Percentiles rank a stretch among this genome's conserved stretches.
phyloP scores from a whole-genome alignment of 2,797 vertebrate species.

The Hapalemur alaotrensis region DNA sequence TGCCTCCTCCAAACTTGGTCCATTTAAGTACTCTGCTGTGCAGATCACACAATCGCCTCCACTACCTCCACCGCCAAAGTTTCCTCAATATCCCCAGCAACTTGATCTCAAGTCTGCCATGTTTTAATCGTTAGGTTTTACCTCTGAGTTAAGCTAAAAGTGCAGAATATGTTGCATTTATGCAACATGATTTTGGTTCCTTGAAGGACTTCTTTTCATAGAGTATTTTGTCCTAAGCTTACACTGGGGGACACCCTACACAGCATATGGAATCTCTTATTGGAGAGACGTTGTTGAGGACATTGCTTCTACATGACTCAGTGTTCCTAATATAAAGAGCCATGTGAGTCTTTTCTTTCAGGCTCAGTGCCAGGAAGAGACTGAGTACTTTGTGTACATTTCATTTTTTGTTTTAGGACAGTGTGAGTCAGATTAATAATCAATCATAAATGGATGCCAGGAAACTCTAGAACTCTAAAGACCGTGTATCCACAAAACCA shows the following conservation, averaged over 20 bases:
- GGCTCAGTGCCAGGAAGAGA: background rate
- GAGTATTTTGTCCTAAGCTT: background rate
- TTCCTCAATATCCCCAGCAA: background rate
- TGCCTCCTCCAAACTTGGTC: no score
- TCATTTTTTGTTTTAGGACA: background rate
- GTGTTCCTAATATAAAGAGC: conserved; percentile 9
- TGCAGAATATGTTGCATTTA: background rate
- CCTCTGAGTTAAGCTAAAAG: background rate
- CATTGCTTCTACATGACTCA: conserved; percentile 16
- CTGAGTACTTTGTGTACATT: background rate
- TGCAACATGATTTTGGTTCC: background rate
- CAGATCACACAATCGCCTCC: no score
- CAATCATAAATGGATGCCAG: background rate
- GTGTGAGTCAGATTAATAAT: conserved; percentile 30
- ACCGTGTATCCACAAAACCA: background rate
- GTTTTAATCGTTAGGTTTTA: background rate
- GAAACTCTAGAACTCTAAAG: conserved; percentile 2
- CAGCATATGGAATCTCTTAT: background rate
- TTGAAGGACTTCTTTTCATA: background rate
- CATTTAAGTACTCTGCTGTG: background rate
- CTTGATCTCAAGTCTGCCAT: background rate
- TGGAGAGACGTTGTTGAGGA: conserved; percentile 15
- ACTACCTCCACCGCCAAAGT: rapidly evolving
- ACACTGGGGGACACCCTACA: background rate
- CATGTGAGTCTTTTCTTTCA: conserved; percentile 27